Conservation (phyloP, 1,140 invertebrate species). For the Bombus soroeensis region DNA sequence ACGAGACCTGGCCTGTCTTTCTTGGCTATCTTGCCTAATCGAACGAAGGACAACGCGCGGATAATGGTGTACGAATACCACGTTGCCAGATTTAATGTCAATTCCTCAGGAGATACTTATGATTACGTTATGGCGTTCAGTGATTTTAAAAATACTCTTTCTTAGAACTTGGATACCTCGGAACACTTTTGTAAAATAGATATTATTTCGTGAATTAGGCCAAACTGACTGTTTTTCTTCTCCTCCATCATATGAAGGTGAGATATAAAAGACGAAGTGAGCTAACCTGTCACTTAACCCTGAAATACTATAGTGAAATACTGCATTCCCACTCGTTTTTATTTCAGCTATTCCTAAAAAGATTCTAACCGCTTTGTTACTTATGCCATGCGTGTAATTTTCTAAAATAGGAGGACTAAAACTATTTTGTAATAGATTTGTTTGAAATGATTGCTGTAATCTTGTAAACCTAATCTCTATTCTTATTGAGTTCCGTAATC, state of each 20-base stretch:
- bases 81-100: slow-evolving; percentile 28
- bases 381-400: not conserved
- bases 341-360: not conserved
- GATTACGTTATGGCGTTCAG: not conserved
- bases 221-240: not conserved
- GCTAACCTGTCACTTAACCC: not conserved
- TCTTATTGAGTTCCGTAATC: not conserved
- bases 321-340: not conserved
- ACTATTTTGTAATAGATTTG: not conserved
- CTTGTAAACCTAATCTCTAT: not conserved
- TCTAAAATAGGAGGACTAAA: not conserved
- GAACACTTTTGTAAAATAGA: slow-evolving; percentile 7
- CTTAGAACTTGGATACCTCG: not conserved
- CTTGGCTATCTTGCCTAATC: not conserved
- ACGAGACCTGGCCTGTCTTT: not conserved
- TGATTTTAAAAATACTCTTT: not conserved
- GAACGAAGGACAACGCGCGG: slow-evolving; percentile 18
- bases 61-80: slow-evolving; percentile 3
- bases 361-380: too few species aligned
- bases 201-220: not conserved
- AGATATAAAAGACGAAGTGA: not conserved
- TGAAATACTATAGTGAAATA: not conserved
- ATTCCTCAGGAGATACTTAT: not conserved
- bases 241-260: not conserved
- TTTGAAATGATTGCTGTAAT: too few species aligned